Evolutionary conservation across 2,797 vertebrate species (phyloP).

Genomic region (Fringilla coelebs): DNA sequence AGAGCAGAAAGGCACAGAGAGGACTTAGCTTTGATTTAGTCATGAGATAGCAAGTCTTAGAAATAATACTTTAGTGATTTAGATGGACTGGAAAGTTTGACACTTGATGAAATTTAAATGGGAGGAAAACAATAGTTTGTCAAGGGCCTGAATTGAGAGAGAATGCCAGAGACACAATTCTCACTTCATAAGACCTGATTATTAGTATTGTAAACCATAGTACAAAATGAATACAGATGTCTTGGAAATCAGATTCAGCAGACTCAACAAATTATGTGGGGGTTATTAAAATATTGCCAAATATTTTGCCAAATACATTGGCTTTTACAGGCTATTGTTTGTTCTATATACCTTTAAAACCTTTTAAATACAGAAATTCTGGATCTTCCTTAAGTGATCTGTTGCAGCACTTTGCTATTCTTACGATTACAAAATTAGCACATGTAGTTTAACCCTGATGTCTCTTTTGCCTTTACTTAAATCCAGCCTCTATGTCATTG

Average conservation of each 20-base stretch:
- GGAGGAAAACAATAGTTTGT: neutral
- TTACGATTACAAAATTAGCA: neutral
- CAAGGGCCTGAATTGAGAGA: neutral
- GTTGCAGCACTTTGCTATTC: neutral
- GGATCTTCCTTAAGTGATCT: neutral
- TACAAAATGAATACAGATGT: neutral
- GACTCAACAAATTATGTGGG: neutral
- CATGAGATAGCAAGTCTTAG: neutral
- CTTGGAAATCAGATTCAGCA: neutral
- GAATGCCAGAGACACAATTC: neutral
- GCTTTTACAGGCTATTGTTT: neutral
- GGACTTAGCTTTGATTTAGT: neutral
- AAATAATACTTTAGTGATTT: neutral
- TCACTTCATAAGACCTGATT: neutral
- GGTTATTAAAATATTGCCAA: neutral
- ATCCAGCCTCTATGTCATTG: neutral
- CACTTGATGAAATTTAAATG: neutral
- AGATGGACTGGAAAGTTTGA: neutral
- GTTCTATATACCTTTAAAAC: neutral
- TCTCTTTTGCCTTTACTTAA: neutral
- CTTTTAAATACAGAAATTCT: neutral
- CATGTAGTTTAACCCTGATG: neutral
- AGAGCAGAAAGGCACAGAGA: neutral
- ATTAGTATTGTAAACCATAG: neutral
- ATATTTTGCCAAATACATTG: neutral